phyloP scores from a whole-genome alignment of 2,888 invertebrate genomes.

The Parnassius mnemosyne region DNA sequence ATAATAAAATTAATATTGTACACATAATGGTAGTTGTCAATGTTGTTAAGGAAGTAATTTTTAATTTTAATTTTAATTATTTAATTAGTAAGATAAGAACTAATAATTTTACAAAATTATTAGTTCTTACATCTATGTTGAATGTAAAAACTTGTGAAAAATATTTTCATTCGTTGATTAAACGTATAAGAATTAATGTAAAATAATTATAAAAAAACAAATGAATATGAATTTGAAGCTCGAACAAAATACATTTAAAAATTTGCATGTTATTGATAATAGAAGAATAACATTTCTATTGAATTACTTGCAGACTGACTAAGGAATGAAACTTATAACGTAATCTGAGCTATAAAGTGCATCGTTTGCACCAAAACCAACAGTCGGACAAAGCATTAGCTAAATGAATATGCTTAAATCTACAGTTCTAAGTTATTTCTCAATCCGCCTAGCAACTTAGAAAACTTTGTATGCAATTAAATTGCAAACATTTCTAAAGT shows the following conservation, averaged over 20 bases:
- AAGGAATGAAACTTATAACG: conserved; percentile 19
- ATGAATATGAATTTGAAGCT: neutral
- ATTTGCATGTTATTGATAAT: neutral
- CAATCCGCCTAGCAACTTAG: conserved; percentile 71
- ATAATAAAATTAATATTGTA: no score
- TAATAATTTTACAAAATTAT: no score
- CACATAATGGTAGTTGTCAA: no score
- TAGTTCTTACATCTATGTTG: no score
- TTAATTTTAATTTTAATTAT: no score
- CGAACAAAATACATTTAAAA: neutral
- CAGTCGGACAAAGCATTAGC: conserved; percentile 77
- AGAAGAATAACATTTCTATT: neutral
- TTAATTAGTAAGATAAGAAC: no score
- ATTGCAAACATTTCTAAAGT: conserved; percentile 46
- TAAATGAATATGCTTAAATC: conserved; percentile 72
- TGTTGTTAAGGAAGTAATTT: no score
- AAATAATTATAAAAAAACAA: neutral
- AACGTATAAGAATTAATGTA: no score
- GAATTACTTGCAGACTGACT: conserved; percentile 5
- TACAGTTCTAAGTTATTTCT: conserved; percentile 65
- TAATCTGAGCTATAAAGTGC: conserved; percentile 52
- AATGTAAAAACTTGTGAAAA: no score
- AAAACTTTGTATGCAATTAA: conserved; percentile 50
- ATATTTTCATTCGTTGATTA: no score
- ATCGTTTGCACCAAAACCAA: conserved; percentile 74